Percentiles rank a stretch among this genome's conserved stretches.
Evolutionary conservation across 2,113 vertebrate species (phyloP).

Genomic region (Girardinichthys multiradiatus): DNA sequence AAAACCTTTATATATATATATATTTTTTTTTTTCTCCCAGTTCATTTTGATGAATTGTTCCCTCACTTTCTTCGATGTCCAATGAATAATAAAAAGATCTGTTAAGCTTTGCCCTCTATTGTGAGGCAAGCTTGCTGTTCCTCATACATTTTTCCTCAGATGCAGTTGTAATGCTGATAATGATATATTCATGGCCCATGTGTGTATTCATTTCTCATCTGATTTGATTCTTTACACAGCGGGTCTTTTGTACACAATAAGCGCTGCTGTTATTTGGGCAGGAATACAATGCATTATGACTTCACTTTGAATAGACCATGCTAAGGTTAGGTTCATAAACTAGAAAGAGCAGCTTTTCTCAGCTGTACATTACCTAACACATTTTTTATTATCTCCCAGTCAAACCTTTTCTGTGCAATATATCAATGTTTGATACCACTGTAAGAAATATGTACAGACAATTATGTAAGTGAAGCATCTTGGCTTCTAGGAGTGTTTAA

Average conservation of each 20-base stretch:
- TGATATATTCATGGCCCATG: slow-evolving; percentile 49
- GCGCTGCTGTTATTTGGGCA: neutral
- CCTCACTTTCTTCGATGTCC: slow-evolving; percentile 42
- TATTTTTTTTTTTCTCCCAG: slow-evolving; percentile 51
- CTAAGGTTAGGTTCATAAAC: slow-evolving; percentile 2
- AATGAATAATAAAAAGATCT: slow-evolving; percentile 69
- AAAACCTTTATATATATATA: slow-evolving; percentile 47
- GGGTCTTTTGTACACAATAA: slow-evolving; percentile 2
- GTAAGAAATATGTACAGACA: too few species aligned
- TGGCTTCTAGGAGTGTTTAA: neutral
- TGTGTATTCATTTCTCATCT: slow-evolving; percentile 33
- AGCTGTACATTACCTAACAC: neutral
- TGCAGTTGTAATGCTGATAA: slow-evolving; percentile 44
- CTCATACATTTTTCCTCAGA: slow-evolving; percentile 25
- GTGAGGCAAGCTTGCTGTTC: slow-evolving; percentile 28
- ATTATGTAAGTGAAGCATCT: neutral
- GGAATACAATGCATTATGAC: neutral
- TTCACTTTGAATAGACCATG: neutral
- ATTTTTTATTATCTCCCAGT: neutral
- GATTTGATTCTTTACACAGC: neutral
- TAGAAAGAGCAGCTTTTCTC: slow-evolving; percentile 10
- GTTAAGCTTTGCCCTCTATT: slow-evolving; percentile 15
- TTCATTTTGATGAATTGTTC: slow-evolving; percentile 67
- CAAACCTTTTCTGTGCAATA: too few species aligned
- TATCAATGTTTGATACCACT: too few species aligned